A percentile compares a stretch with the other conserved stretches of the same genome.
phyloP scores from a whole-genome alignment of 2,797 vertebrate species.

The Chelmon rostratus region DNA sequence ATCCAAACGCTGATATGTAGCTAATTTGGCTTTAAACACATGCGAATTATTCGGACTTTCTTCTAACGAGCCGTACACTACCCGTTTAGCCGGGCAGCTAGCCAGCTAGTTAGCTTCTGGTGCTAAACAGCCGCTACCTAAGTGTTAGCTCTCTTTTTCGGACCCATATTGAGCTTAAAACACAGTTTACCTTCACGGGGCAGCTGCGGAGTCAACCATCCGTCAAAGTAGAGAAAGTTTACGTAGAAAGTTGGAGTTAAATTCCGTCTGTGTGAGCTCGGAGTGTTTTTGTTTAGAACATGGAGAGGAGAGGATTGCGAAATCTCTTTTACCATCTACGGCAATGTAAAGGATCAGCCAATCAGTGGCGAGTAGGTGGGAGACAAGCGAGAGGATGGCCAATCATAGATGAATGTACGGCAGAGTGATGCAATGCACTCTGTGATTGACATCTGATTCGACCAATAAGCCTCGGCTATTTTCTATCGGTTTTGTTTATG shows the following conservation, averaged over 20 bases:
- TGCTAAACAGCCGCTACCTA: slow-evolving; percentile 50
- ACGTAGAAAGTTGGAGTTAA: slow-evolving; percentile 47
- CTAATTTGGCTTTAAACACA: accelerated
- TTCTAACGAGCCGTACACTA: not conserved
- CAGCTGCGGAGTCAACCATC: slow-evolving; percentile 32
- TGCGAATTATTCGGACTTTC: not conserved
- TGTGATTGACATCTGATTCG: slow-evolving; percentile 44
- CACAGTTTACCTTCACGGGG: slow-evolving; percentile 74
- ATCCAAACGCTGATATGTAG: accelerated
- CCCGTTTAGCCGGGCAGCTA: slow-evolving; percentile 50
- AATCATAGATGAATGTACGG: slow-evolving; percentile 57
- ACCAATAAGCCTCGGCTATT: slow-evolving; percentile 61
- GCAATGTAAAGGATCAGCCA: slow-evolving; percentile 78
- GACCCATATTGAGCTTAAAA: slow-evolving; percentile 1
- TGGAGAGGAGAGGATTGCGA: slow-evolving; percentile 85
- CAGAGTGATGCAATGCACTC: slow-evolving; percentile 75
- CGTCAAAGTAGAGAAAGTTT: slow-evolving; percentile 27
- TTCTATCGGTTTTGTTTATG: slow-evolving; percentile 70
- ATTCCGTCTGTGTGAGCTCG: slow-evolving; percentile 50
- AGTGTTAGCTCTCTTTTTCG: not conserved
- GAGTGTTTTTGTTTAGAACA: slow-evolving; percentile 88
- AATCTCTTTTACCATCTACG: slow-evolving; percentile 87
- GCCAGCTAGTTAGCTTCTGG: slow-evolving; percentile 58
- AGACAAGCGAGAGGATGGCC: slow-evolving; percentile 35
- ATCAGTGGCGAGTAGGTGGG: slow-evolving; percentile 54